Evolutionary conservation across 2,797 vertebrate genomes (phyloP), one percentile per base, ranked within the genome.

Genomic region (Leptoclinus maculatus): DNA sequence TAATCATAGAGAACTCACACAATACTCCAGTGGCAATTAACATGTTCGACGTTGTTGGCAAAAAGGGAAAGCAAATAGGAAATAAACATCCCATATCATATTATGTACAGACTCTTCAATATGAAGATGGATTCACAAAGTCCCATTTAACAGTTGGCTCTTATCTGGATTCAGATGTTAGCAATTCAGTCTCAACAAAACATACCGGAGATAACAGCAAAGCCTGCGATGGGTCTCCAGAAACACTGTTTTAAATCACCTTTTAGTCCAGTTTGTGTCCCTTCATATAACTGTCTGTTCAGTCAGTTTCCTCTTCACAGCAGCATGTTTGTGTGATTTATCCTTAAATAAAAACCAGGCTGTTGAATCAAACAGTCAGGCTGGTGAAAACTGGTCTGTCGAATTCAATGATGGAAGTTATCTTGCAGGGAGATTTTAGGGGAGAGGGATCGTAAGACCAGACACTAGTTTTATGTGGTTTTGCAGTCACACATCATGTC

Each of bases 31-130:
- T 66, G 67, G 83, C 74, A 69, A 72, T 71, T 73, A 74, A 74
- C 53, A 70, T 74, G 78, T 84, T 63, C 4, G 41, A 69, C 53
- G 75, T 82, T 82, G 69, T 86, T 75, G 76, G 78, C 74, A 80
- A 83, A 32, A 83, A 63, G 57, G 64, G 75, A 84, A 86, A 81
- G 79, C 27, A 70, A 78, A 74, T 9, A 64, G 86, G 89, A 89
- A 89, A 87, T 59, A 79, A 90, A 93, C 80, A 78, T 91, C 85
- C 92, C 81, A 66, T 78, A 79, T 87, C 64, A 62, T 71, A 73
- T 82, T 91, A 93, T 93, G 77, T 93, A 94, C 93, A 94, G 11
- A 76, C 91, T 92, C 93, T 94, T 93, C 93, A 94, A 94, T 91
- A 86, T 94, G 93, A 94, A 94, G 93, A 94, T 53, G 56, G 16